Base-by-base conservation (phyloP, 2,113 vertebrate genomes). In the Tangachromis dhanisi region DNA sequence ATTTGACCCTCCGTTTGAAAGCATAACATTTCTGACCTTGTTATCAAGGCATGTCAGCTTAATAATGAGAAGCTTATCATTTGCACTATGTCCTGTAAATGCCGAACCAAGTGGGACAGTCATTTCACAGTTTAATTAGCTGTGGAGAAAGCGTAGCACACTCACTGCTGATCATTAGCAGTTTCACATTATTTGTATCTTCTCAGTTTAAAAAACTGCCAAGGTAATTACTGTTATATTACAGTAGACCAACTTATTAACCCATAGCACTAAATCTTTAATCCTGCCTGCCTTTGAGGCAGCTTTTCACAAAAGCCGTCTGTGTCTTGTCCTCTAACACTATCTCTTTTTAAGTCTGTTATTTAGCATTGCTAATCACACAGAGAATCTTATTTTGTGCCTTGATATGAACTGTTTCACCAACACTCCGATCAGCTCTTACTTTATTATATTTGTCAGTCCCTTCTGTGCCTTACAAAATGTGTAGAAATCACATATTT, bases 241-340 rank as follows among this genome's bases (percentile, higher is more conserved):
- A 80, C 84, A 79, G 89, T 92, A 92, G 78, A 83, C 11, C 26
- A 80, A 54, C 7, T 83, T 61, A 45, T 85, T 88, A 93, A 91
- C 88, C 21, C 3, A 63, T 5, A 61, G 90, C 83, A 86, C 79
- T 92, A 63, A 84, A 82, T 54, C 29, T 78, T 61, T 16, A 80
- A 83, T 9, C 17, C 35, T 54, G 10, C 35, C 33, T 82, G 47
- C 82, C 73, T 85, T 42, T 55, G 33, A 86, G 73, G 85, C 49
- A 42, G 14, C 38, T 59, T 85, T 87, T 91, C 54, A 79, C n/a
- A 24, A 24, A 83, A 49, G 10, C 87, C 31, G 0, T 53, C 21
- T 80, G 87, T 91, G 90, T 89, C 84, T 91, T 91, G 14, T 88
- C 19, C 29, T 86, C 47, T 81, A 80, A 87, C 59, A 47, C 35